A percentile compares a stretch with the other conserved stretches of the same genome.
phyloP scores from a whole-genome alignment of 2,797 vertebrate species.

The Danio albolineatus region DNA sequence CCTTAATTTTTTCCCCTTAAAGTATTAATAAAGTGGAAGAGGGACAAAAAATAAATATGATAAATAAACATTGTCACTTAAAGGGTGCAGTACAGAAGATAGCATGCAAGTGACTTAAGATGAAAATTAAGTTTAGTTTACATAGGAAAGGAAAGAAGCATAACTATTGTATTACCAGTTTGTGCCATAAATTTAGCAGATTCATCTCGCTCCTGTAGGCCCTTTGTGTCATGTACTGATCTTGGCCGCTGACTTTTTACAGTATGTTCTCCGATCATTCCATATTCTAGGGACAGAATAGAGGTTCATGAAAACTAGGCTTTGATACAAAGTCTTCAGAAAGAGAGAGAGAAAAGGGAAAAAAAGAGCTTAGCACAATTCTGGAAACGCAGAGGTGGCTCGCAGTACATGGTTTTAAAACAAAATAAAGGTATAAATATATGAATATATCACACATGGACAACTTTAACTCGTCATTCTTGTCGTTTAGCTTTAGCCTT shows the following conservation, averaged over 20 bases:
- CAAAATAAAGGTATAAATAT: conserved; percentile 76
- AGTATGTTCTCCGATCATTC: conserved; percentile 99
- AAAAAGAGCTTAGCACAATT: conserved; percentile 73
- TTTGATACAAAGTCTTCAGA: conserved; percentile 79
- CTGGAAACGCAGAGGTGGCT: conserved; percentile 70
- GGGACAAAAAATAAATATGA: conserved; percentile 72
- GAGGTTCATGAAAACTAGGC: conserved; percentile 98
- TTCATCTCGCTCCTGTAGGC: conserved; percentile 99
- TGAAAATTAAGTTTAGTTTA: conserved; percentile 89
- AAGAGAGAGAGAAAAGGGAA: conserved; percentile 70
- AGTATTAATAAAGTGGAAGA: conserved; percentile 77
- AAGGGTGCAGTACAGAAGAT: conserved; percentile 85
- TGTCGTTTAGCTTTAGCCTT: conserved; percentile 62
- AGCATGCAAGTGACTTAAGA: conserved; percentile 97
- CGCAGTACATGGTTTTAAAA: conserved; percentile 75
- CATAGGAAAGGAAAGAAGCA: conserved; percentile 86
- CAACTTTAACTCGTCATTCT: conserved; percentile 68
- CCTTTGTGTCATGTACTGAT: conserved; percentile 99
- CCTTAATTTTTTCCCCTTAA: conserved; percentile 48
- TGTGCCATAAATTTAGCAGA: conserved; percentile 99
- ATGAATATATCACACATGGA: conserved; percentile 76
- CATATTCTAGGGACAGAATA: conserved; percentile 99
- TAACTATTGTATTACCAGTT: conserved; percentile 99
- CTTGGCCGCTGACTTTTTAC: conserved; percentile 99
- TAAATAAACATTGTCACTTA: conserved; percentile 83